Base-by-base conservation (phyloP, 2,797 vertebrate species). In the Myotis vivesi region DNA sequence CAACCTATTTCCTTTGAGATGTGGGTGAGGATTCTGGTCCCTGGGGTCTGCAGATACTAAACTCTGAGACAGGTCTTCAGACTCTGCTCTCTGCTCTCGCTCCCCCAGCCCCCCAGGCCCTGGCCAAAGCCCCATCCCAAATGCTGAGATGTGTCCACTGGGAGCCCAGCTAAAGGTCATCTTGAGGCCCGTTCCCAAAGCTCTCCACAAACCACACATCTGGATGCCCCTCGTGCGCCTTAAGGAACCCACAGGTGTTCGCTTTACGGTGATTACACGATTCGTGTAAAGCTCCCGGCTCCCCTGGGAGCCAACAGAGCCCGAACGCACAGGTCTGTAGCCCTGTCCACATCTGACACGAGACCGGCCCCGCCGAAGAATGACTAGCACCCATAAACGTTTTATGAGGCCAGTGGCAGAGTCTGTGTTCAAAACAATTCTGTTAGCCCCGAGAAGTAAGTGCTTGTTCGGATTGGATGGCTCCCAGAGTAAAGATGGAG, bases 351-450 rank as follows among this genome's bases (percentile, higher is more conserved):
- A 12, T 15, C 55, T 9, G 8, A 41, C 28, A 1, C 1, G 80
- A 62, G 1, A 41, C n/a, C 0, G 0, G 12, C 44, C 44, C 66
- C 2, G 6, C 36, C 1, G 0, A 51, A 72, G 55, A 64, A 44
- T 5, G 75, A 53, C 46, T 38, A 8, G 36, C 23, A 36, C 68
- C 38, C 36, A 3, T 57, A 87, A 83, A 83, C n/a, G 1, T 36
- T 79, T 64, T 62, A 41, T 46, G 79, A 16, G 38, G 57, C 79
- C 0, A 12, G 28, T 13, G n/a, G 87, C 3, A 4, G 46, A 55
- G 57, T 76, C 82, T 51, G 17, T 20, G 25, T 85, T 77, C 53
- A 51, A 68, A 68, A 25, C 38, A 20, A 59, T 30, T 57, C 89
- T 68, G 25, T 76, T 12, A 28, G 19, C 71, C 59, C 53, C 55